A percentile compares a stretch with the other conserved stretches of the same genome.
Conservation (phyloP, 2,797 vertebrate species). For the Aplochiton taeniatus region DNA sequence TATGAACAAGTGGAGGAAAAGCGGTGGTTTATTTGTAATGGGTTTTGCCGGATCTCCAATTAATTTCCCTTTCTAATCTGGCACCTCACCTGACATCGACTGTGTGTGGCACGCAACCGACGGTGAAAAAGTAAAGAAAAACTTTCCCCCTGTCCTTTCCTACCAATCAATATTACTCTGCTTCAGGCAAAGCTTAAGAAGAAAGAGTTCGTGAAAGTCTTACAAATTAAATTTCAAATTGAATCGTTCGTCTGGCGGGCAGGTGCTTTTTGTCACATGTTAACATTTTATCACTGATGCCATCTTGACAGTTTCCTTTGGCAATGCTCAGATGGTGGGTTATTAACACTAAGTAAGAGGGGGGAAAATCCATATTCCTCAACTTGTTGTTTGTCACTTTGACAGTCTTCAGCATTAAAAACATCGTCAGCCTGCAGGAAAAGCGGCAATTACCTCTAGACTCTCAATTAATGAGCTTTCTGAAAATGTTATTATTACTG, state of each 20-base stretch:
- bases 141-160: conserved; percentile 65
- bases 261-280: conserved; percentile 79
- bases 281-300: conserved; percentile 80
- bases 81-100: neutral
- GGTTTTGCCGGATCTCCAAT: no score
- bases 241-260: conserved; percentile 75
- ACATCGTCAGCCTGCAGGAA: conserved; percentile 77
- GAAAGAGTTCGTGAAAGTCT: conserved; percentile 66
- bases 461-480: conserved; percentile 83
- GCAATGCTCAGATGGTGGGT: conserved; percentile 78
- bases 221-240: conserved; percentile 74
- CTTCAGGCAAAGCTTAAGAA: conserved; percentile 73
- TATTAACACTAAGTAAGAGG: conserved; percentile 75
- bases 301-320: conserved; percentile 80
- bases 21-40: no score
- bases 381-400: conserved; percentile 82
- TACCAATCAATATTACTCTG: conserved; percentile 75
- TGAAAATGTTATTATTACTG: conserved; percentile 79
- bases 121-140: conserved; percentile 46
- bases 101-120: conserved; percentile 49
- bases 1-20: no score
- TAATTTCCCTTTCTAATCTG: no score
- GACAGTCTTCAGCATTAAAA: conserved; percentile 80
- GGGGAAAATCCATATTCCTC: conserved; percentile 78
- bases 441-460: conserved; percentile 78